phyloP scores from a whole-genome alignment of 2,113 vertebrate species.

The Phaethornis superciliosus region DNA sequence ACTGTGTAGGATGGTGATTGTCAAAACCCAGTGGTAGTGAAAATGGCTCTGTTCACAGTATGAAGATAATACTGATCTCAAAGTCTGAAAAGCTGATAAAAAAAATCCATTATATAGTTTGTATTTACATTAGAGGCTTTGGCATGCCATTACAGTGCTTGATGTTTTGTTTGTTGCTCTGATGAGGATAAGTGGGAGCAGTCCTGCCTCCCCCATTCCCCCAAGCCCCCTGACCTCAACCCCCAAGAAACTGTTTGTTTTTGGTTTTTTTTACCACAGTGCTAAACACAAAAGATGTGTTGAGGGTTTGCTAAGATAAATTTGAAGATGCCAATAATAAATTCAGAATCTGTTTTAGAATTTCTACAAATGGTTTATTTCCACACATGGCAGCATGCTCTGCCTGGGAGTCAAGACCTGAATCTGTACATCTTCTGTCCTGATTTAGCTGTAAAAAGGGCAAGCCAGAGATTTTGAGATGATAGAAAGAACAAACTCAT shows the following conservation, averaged over 20 bases:
- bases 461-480: slow-evolving; percentile 1
- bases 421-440: not conserved
- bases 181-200: not conserved
- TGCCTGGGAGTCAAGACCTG: not conserved
- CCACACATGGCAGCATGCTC: not conserved
- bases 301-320: not conserved
- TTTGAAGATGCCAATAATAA: not conserved
- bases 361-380: not conserved
- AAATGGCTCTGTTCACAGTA: slow-evolving; percentile 65
- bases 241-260: not conserved
- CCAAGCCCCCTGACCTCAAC: not conserved
- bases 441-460: not conserved
- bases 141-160: not conserved
- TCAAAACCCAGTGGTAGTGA: slow-evolving; percentile 62
- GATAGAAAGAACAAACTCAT: not conserved
- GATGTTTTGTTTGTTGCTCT: slow-evolving; percentile 29
- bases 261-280: not conserved
- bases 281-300: not conserved
- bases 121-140: slow-evolving; percentile 42
- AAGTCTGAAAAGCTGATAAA: slow-evolving; percentile 37
- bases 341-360: not conserved
- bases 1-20: slow-evolving; percentile 60
- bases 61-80: slow-evolving; percentile 52
- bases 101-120: slow-evolving; percentile 20
- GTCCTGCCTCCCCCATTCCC: not conserved